Base-by-base conservation (phyloP, 2,888 invertebrate genomes). In the Parnassius glacialis region DNA sequence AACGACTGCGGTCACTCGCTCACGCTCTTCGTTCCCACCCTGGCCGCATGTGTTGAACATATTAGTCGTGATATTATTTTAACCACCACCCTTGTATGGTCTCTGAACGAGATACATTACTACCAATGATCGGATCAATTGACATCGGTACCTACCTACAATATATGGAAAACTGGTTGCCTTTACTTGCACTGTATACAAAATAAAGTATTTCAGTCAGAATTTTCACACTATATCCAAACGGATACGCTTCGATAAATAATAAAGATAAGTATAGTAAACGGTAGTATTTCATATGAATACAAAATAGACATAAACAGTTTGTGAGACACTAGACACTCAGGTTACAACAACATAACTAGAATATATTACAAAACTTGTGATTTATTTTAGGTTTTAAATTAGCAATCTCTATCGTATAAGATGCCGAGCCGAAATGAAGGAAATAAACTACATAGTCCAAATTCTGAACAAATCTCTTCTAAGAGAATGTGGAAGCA, bases 1-100 rank as follows among this genome's bases (percentile, higher is more conserved):
- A 75, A 83, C 87, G 85, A 88, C 88, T 89, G 89, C 83, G 85
- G 85, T 80, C 84, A 82, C 74, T 76, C 65, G 69, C 74, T 72
- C 79, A 76, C 76, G 75, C 74, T 74, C 75, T 80, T 76, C 74
- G 81, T 83, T 83, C 83, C 84, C 87, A 84, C 86, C 78, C 75
- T 71, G 73, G 79, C 81, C 79, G 79, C 79, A 81, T 84, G 81
- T 85, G 84, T 81, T 71, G 78, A 83, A 86, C 86, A 83, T 81
- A 68, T 83, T 84, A 84, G 80, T 83, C 81, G 77, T 78, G 79
- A 81, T 84, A 81, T 74, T 76, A 76, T 81, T 79, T 78, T 74
- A 71, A 68, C 65, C 61, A 72, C 81, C 79, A 77, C 69, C 72
- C 69, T 69, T 74, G 57, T 62, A 65, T 73, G 81, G 76, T 74